Base-by-base conservation (phyloP, 1,140 invertebrate genomes). In the Laupala kohalensis region DNA sequence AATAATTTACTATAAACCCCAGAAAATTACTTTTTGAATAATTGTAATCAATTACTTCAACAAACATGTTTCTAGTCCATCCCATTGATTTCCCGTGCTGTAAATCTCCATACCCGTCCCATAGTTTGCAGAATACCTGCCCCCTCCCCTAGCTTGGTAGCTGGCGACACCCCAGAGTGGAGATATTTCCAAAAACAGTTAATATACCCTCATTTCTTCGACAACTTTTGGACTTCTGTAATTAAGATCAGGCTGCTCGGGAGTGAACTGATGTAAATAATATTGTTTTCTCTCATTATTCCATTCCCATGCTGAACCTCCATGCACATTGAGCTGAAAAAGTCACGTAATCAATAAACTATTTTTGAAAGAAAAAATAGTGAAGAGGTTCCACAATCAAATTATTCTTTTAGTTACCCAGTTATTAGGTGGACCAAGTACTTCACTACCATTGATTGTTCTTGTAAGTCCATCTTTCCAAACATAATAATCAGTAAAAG, bases 401-500 rank as follows among this genome's bases (percentile, higher is more conserved):
- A n/a, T n/a, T n/a, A n/a, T n/a, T n/a, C n/a, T n/a, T n/a, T n/a
- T n/a, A n/a, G 77, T 76, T 77, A 83, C 82, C 87, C 87, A 89
- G 75, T 88, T 87, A 75, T 82, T 88, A 69, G 84, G 86, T 74
- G 73, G 79, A 23, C 19, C 37, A 13, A 19, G 37, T 13, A 53
- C 19, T 9, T 19, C 4, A 19, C 63, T 29, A 19, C 19, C 19
- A 19, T 53, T 53, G 26, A 25, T 74, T 67, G 24, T 74, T 72
- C 13, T 75, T 12, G 75, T 74, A 72, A 80, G 81, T 12, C 76
- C 75, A 73, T 77, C 74, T 23, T 78, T 81, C 89, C 89, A 90
- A 4, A 90, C 74, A 75, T 92, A 93, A 77, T 85, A 92, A 73
- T 92, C 85, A 25, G 85, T 83, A 73, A 86, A 92, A 0, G 82